Conservation (phyloP, 2,113 vertebrate species). For the Myocastor coypus region DNA sequence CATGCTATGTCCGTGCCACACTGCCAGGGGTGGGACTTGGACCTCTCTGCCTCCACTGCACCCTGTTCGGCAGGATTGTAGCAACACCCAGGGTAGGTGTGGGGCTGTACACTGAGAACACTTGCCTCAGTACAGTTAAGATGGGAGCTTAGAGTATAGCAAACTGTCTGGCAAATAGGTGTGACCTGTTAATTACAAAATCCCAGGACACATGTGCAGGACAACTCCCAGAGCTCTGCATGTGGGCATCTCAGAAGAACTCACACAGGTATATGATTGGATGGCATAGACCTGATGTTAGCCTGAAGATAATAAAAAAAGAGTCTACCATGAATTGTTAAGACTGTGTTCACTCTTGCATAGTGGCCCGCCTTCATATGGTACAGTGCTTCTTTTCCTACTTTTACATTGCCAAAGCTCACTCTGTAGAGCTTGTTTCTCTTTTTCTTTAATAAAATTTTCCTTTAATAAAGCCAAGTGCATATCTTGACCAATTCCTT, state of each 20-base stretch:
- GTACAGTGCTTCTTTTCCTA: not conserved
- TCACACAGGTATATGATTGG: not conserved
- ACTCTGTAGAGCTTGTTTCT: not conserved
- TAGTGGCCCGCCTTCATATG: not conserved
- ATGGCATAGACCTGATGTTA: not conserved
- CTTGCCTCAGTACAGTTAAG: not conserved
- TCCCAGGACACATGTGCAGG: not conserved
- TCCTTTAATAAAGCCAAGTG: not conserved
- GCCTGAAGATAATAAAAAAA: not conserved
- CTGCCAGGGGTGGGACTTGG: not conserved
- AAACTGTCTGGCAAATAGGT: not conserved
- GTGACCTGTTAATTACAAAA: not conserved
- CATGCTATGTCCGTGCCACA: not conserved
- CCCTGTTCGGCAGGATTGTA: not conserved
- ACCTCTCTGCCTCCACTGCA: not conserved
- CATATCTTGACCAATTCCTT: not conserved
- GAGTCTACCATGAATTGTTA: not conserved
- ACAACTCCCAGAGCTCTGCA: not conserved
- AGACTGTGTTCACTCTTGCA: not conserved
- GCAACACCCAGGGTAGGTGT: not conserved
- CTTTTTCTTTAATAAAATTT: not conserved
- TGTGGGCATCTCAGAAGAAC: not conserved
- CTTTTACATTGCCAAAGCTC: not conserved
- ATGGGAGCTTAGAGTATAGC: not conserved
- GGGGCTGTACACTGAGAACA: not conserved